Conservation (phyloP, 2,113 vertebrate species). For the Pseudorhombus dupliciocellatus region DNA sequence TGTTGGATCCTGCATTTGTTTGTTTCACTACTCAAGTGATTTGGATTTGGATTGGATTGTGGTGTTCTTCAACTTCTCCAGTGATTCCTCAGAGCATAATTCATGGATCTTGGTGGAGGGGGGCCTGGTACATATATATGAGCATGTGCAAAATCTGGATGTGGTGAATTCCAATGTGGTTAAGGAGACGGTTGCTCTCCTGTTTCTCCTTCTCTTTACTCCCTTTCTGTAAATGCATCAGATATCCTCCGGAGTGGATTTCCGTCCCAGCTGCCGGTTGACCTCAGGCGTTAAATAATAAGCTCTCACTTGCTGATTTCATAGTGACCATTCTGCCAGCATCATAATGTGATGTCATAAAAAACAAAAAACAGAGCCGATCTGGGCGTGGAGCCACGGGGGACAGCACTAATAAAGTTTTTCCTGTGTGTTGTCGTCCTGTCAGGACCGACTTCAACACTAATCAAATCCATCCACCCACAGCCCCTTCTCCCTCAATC, state of each 20-base stretch:
- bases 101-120: too few species aligned
- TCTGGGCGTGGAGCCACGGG: not conserved
- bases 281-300: not conserved
- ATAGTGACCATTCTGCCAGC: not conserved
- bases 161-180: too few species aligned
- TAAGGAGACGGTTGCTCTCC: too few species aligned
- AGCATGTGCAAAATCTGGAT: too few species aligned
- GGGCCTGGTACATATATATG: too few species aligned
- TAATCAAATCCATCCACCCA: slow-evolving; percentile 32
- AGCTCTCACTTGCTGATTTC: not conserved
- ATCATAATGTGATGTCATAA: not conserved
- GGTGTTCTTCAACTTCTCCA: too few species aligned
- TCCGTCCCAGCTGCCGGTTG: not conserved
- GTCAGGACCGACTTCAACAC: slow-evolving; percentile 24
- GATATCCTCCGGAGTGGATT: not conserved
- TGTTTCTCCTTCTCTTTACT: too few species aligned
- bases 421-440: not conserved
- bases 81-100: too few species aligned
- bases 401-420: not conserved
- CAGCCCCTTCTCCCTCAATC: slow-evolving; percentile 25
- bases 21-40: too few species aligned
- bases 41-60: too few species aligned
- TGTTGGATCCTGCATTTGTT: too few species aligned
- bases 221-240: slow-evolving; percentile 1
- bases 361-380: not conserved